These are phyloP conservation scores for Aethes cnicana DNA, from an alignment of 2,888 invertebrate genomes.

Conservation along the genomic window DNA sequence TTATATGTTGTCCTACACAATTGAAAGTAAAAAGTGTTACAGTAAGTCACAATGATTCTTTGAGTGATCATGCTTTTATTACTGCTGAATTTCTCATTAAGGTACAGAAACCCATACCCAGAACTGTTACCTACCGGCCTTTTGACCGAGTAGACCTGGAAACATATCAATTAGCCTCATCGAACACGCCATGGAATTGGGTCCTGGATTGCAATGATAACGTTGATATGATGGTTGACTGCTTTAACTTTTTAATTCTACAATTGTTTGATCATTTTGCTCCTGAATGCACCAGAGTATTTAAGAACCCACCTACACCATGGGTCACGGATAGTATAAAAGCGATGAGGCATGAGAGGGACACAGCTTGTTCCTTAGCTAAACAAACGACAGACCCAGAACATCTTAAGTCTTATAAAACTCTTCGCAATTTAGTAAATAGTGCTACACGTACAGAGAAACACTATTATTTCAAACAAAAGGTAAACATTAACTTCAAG, in stretches of 20 bases:
- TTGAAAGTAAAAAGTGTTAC: background rate
- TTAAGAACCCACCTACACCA: constrained; percentile 4
- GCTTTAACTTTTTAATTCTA: constrained; percentile 4
- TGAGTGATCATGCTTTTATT: background rate
- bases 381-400: background rate
- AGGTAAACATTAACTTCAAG: background rate
- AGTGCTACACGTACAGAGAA: background rate
- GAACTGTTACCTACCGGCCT: background rate
- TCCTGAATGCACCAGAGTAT: constrained; percentile 1
- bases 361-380: background rate
- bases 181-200: background rate
- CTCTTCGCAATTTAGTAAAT: background rate
- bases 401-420: background rate
- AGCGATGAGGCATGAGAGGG: background rate
- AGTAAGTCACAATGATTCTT: background rate
- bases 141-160: background rate
- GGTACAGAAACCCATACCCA: background rate
- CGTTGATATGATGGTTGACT: background rate
- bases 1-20: background rate
- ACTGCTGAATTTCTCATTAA: background rate
- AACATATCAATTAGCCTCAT: background rate
- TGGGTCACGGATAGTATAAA: constrained; percentile 15
- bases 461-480: background rate
- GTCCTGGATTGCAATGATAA: background rate
- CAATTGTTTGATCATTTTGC: constrained; percentile 14